A percentile compares a stretch with the other conserved stretches of the same genome.
These are phyloP conservation scores for Hemitrygon akajei DNA, from an alignment of 2,797 vertebrate species.

Conservation along the genomic window DNA sequence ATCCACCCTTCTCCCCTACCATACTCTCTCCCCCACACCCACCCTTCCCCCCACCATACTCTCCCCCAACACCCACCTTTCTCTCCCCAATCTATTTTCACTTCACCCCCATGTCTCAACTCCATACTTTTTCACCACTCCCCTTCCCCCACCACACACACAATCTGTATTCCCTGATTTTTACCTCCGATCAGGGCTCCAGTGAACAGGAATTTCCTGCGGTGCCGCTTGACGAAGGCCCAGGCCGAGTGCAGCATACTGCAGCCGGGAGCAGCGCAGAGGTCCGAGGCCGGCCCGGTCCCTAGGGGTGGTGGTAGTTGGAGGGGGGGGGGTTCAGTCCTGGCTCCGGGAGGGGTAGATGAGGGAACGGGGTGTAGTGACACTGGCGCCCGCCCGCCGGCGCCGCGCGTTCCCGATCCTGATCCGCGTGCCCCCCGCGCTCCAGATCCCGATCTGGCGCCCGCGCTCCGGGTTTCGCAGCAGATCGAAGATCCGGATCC, in stretches of 20 bases:
- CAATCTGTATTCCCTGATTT: not conserved
- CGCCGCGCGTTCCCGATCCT: slow-evolving; percentile 34
- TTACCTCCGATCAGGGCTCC: slow-evolving; percentile 82
- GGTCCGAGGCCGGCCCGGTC: not conserved
- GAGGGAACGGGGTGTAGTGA: not conserved
- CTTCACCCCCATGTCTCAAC: too few species aligned
- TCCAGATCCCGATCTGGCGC: too few species aligned
- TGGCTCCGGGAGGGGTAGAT: not conserved
- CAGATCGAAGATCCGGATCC: not conserved
- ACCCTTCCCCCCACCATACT: too few species aligned
- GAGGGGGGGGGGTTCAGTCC: not conserved
- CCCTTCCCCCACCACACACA: too few species aligned
- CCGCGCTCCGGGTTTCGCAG: not conserved
- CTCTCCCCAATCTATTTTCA: too few species aligned
- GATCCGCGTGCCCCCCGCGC: not conserved
- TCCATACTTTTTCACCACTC: too few species aligned
- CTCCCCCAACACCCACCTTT: too few species aligned
- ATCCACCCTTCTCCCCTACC: too few species aligned
- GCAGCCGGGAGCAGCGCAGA: not conserved
- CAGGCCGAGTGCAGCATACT: slow-evolving; percentile 76
- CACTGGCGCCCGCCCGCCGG: too few species aligned
- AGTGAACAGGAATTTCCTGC: slow-evolving; percentile 78
- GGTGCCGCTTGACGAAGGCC: slow-evolving; percentile 87
- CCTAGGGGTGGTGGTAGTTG: too few species aligned
- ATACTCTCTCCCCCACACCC: too few species aligned